Evolutionary conservation across 2,888 invertebrate species (phyloP).

Genomic region (Cantharis nigra): DNA sequence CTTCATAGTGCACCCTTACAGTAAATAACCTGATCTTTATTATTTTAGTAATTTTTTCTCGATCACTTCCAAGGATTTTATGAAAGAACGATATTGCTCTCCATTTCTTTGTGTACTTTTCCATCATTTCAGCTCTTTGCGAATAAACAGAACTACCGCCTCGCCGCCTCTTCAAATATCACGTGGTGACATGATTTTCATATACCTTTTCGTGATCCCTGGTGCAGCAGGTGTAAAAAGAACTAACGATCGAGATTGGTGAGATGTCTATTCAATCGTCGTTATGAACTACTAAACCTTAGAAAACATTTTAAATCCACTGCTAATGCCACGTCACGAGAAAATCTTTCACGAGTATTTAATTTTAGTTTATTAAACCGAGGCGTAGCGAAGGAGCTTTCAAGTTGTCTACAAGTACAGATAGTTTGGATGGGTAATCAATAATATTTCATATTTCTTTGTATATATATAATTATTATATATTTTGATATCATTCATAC

Average conservation of each 20-base stretch:
- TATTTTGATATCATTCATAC: too few species aligned
- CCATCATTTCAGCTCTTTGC: slow-evolving; percentile 9
- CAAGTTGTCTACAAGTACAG: too few species aligned
- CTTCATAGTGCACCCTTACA: background rate
- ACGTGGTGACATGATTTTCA: slow-evolving; percentile 4
- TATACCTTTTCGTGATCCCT: slow-evolving; percentile 3
- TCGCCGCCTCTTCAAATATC: background rate
- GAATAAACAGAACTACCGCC: slow-evolving; percentile 14
- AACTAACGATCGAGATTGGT: background rate
- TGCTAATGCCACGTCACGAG: background rate
- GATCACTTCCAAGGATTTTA: background rate
- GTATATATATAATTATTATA: too few species aligned
- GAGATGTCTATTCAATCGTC: background rate
- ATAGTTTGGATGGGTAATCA: too few species aligned
- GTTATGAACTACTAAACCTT: background rate
- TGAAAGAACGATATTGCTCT: background rate
- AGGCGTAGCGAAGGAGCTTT: too few species aligned
- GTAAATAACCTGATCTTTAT: background rate
- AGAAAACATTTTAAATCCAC: background rate
- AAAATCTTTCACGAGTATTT: background rate
- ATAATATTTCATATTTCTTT: too few species aligned
- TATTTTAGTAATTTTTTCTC: slow-evolving; percentile 2
- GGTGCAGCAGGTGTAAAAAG: slow-evolving; percentile 4
- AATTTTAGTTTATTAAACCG: background rate
- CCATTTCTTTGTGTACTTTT: background rate